Percentiles rank a stretch among this genome's conserved stretches.
phyloP scores from a whole-genome alignment of 2,888 invertebrate genomes.

The Drosophila suboccidentalis region DNA sequence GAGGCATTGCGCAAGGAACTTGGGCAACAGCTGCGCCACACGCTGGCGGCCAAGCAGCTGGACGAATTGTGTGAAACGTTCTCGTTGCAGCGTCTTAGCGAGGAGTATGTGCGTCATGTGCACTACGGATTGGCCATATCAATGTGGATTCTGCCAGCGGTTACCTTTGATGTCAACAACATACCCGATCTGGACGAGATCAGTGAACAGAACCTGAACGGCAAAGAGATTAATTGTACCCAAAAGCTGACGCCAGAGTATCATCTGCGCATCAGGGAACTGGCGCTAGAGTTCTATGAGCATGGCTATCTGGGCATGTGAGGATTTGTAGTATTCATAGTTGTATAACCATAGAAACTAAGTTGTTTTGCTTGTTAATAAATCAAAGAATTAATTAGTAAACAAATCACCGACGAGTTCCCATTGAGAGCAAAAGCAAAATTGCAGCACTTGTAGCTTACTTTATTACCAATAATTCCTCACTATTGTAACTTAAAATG shows the following conservation, averaged over 20 bases:
- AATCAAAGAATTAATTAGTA: conserved; percentile 19
- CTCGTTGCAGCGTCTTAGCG: conserved; percentile 77
- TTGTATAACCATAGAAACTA: conserved; percentile 11
- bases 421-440: conserved; percentile 5
- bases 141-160: conserved; percentile 84
- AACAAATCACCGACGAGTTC: background rate
- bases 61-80: conserved; percentile 67
- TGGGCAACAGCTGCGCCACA: conserved; percentile 67
- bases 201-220: conserved; percentile 75
- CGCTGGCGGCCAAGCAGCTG: conserved; percentile 50
- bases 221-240: conserved; percentile 81
- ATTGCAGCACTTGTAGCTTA: conserved; percentile 52
- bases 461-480: conserved; percentile 75
- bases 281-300: conserved; percentile 83
- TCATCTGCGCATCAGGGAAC: conserved; percentile 82
- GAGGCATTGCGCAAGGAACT: conserved; percentile 70
- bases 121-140: conserved; percentile 83
- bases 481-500: conserved; percentile 61
- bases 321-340: conserved; percentile 40
- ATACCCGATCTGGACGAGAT: conserved; percentile 83
- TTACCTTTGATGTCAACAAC: conserved; percentile 84
- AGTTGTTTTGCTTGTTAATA: conserved; percentile 35
- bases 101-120: conserved; percentile 79
- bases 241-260: conserved; percentile 84
- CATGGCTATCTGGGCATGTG: conserved; percentile 77